phyloP scores from a whole-genome alignment of 1,140 invertebrate species.

The Harlomillsia oculata region DNA sequence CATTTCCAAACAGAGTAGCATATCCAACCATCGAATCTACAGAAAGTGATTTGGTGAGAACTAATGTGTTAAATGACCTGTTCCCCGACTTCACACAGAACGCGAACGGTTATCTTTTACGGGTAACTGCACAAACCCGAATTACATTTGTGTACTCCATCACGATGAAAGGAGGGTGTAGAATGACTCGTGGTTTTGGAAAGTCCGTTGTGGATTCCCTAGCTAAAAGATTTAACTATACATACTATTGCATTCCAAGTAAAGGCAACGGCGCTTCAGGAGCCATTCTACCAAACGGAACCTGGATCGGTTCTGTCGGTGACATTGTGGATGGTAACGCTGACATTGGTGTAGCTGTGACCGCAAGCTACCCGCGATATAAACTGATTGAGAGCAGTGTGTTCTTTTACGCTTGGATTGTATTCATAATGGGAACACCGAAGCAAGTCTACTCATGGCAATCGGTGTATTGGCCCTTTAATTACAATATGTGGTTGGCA shows the following conservation, averaged over 20 bases:
- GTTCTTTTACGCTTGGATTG: conserved; percentile 2
- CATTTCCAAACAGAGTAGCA: too few species aligned
- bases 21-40: too few species aligned
- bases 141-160: conserved; percentile 1
- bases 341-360: conserved; percentile 1
- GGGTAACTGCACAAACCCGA: background rate
- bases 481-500: background rate
- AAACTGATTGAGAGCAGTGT: background rate
- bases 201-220: background rate
- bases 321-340: conserved; percentile 6
- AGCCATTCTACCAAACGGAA: conserved; percentile 9
- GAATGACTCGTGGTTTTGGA: background rate
- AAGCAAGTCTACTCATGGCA: background rate
- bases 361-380: background rate
- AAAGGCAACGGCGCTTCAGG: background rate
- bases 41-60: too few species aligned
- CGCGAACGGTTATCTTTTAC: background rate
- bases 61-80: too few species aligned
- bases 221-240: background rate
- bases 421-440: background rate
- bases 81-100: conserved; percentile 3
- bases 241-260: background rate
- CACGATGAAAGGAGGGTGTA: background rate
- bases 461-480: background rate
- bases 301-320: background rate